These are phyloP conservation scores for Maylandia zebra DNA, from an alignment of 2,113 vertebrate species.

Conservation along the genomic window DNA sequence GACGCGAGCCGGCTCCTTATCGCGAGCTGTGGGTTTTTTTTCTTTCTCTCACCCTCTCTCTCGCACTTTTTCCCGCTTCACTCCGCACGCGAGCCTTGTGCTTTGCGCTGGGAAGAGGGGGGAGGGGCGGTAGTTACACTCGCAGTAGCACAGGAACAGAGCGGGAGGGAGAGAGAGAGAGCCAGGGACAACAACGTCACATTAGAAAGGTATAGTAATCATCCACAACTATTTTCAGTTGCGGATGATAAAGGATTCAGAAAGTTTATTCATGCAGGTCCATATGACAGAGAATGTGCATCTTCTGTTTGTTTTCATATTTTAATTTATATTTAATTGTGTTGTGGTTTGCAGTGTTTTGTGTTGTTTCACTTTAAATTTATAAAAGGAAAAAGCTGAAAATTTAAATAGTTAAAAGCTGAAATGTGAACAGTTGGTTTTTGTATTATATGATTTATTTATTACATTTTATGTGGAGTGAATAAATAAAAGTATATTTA, in stretches of 20 bases:
- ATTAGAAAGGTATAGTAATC: background rate
- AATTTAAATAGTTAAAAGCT: too few species aligned
- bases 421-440: rapidly evolving
- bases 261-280: rapidly evolving
- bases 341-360: background rate
- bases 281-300: background rate
- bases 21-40: rapidly evolving
- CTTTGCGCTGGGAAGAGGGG: rapidly evolving
- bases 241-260: rapidly evolving
- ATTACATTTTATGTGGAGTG: too few species aligned
- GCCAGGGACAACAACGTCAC: background rate
- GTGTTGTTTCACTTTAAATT: background rate
- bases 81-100: rapidly evolving
- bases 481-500: too few species aligned
- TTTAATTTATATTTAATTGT: background rate
- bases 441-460: too few species aligned
- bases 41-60: background rate
- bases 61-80: rapidly evolving
- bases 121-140: background rate
- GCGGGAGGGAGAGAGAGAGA: rapidly evolving
- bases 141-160: background rate
- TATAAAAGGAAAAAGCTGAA: background rate
- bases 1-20: background rate
- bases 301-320: rapidly evolving
- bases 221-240: background rate